Conservation (phyloP, 2,113 vertebrate species). For the Labrus mixtus region DNA sequence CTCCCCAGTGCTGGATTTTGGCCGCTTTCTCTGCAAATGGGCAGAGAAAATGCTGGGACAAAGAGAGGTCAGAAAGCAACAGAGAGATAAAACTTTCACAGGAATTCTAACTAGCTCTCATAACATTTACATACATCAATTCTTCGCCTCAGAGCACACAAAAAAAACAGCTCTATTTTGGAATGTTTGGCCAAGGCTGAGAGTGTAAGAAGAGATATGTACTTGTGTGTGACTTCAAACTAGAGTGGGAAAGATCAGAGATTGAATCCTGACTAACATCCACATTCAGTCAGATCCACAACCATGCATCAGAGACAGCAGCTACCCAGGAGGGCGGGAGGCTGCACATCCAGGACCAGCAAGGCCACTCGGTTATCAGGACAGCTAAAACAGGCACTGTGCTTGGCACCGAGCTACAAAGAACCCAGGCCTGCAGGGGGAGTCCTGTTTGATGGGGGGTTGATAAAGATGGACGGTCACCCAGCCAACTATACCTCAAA, state of each 20-base stretch:
- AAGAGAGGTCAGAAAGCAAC: conserved; percentile 54
- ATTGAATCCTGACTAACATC: conserved; percentile 40
- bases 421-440: conserved; percentile 45
- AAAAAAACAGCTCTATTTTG: background rate
- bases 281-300: conserved; percentile 45
- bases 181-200: conserved; percentile 9
- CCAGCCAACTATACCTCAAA: conserved; percentile 67
- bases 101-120: conserved; percentile 14
- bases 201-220: conserved; percentile 17
- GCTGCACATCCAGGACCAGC: conserved; percentile 44
- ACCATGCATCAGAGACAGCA: conserved; percentile 43
- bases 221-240: conserved; percentile 19
- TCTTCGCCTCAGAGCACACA: background rate
- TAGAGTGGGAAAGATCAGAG: conserved; percentile 59
- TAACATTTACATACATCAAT: background rate
- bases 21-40: conserved; percentile 46
- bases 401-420: conserved; percentile 62
- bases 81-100: conserved; percentile 29
- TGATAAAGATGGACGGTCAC: conserved; percentile 68
- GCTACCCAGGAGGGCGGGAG: conserved; percentile 37
- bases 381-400: conserved; percentile 60
- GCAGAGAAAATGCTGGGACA: conserved; percentile 55
- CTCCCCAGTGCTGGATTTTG: conserved; percentile 60
- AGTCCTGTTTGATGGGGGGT: conserved; percentile 70
- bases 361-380: conserved; percentile 65